Base-by-base conservation (phyloP, 2,113 vertebrate genomes). In the Scomber japonicus region DNA sequence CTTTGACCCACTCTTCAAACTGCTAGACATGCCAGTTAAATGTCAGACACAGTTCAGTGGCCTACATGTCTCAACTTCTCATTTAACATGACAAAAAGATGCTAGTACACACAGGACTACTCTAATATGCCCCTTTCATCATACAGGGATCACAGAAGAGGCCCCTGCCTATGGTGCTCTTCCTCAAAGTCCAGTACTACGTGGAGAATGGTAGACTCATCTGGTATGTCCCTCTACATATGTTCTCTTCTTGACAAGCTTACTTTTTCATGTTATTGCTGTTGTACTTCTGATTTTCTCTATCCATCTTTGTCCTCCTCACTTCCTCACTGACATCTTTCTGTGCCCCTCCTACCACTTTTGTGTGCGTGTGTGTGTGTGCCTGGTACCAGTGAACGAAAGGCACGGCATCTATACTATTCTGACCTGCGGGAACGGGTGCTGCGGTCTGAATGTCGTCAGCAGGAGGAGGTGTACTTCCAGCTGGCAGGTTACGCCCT, bases 391-490 rank as follows among this genome's bases (percentile, higher is more conserved):
- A 97, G 97, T 0, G 97, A 98, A 93, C 93, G 93, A 51, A 94
- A 88, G 74, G 95, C 96, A 54, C 90, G 96, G 49, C 94, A 94
- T 40, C 95, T 97, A 5, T 97, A 98, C 89, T 99, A 96, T 82
- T 94, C 91, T 19, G 96, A 97, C 67, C 86, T 98, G 62, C 95
- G 95, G 55, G 96, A 97, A 76, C 95, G 95, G 49, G 96, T 97
- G 7, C 94, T 97, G 60, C 86, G 94, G 78, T 98, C 97, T 11
- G 94, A 95, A 57, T 96, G 96, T 61, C 84, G 91, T 65, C 96
- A 96, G 92, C 95, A 95, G 80, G 97, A 99, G 94, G 97, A 96
- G 86, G 94, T 95, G 78, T 98, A 97, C 89, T 98, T 98, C 91
- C 94, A 97, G 89, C 94, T 98, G 78, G 96, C 96, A 4, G 96